Base-by-base conservation (phyloP, 23 tunicate species). In the Halocynthia aurantium region DNA sequence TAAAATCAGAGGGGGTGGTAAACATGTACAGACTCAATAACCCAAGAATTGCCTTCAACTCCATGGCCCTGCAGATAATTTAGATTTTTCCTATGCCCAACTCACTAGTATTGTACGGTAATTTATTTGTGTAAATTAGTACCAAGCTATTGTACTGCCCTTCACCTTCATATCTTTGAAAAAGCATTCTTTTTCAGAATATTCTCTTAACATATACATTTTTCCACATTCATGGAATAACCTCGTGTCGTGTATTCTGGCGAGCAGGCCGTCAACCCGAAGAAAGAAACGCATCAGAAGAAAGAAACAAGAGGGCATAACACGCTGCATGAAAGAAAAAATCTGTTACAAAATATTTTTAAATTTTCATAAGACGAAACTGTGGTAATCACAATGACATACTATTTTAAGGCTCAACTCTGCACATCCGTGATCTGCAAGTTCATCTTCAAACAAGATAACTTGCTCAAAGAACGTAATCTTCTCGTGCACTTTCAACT, bases 361-460 rank as follows among this genome's bases (percentile, higher is more conserved):
- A 60, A 60, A 60, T 15, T 17, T 17, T 4, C 17, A 60, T 60
- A 60, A 60, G 64, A 17, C 17, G 4, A 17, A 15, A 60, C 17
- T 17, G 64, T 60, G 44, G 44, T 31, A 31, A 31, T 31, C 44
- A 31, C 44, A 31, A 31, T 4, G 10, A 83, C 88, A 51, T 71
- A 84, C 88, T 10, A 90, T 86, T 82, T 96, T 96, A 5, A 96
- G 78, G 22, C 84, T 85, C 7, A 90, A 73, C 51, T 86, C 81
- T 11, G 99, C 93, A 70, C 86, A 81, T 10, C 99, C 99, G 58
- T 96, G 95, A 76, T 96, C 99, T 9, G 96, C 99, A 7, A 96
- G 77, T 75, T 96, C 99, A 80, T 96, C 99, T 70, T 96, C 99
- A 79, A 96, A 96, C 31, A 96, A 58, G 63, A 83, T 77, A 75